Base-by-base conservation (phyloP, 1,140 invertebrate species). In the Stratiolaelaps scimitus region DNA sequence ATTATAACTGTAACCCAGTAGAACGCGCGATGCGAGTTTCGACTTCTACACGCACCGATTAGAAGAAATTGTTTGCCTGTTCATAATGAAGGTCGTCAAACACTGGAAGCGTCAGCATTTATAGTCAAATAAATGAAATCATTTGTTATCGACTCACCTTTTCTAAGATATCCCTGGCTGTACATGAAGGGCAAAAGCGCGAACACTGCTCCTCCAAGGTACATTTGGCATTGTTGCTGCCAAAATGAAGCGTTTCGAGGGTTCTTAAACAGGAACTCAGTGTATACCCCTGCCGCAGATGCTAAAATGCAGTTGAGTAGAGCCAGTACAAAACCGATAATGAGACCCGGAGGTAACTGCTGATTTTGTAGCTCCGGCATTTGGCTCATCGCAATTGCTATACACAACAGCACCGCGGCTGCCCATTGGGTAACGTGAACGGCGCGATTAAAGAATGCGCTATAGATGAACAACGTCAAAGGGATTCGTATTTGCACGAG, bases 191-290 rank as follows among this genome's bases (percentile, higher is more conserved):
- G 47, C 47, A 48, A 19, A 19, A 15, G 4, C 4, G 47, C 47
- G 47, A 48, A 48, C 20, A 4, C 47, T 7, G 47, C 47, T 48
- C 47, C 47, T 19, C 47, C 47, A 7, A 15, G 20, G 47, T 48
- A 48, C 47, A 48, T 48, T 15, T 48, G 47, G 47, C 20, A 48
- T 28, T 48, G 47, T 15, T 48, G 47, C 47, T 48, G 20, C 47
- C 47, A 48, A 15, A 48, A 23, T 23, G 20, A 23, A 28, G 47
- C 20, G 4, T 48, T 19, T 28, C 28, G 47, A 48, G 47, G 47
- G 28, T 48, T 48, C 47, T 48, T 48, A 28, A 48, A 48, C 19
- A 48, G 47, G 19, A 48, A 15, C 47, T 48, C 47, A 19, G 47
- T 48, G 15, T 48, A 48, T 7, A 48, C 47, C 19, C 19, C 47